These are phyloP conservation scores for Rhineura floridana DNA, from an alignment of 2,113 vertebrate species.

Conservation along the genomic window DNA sequence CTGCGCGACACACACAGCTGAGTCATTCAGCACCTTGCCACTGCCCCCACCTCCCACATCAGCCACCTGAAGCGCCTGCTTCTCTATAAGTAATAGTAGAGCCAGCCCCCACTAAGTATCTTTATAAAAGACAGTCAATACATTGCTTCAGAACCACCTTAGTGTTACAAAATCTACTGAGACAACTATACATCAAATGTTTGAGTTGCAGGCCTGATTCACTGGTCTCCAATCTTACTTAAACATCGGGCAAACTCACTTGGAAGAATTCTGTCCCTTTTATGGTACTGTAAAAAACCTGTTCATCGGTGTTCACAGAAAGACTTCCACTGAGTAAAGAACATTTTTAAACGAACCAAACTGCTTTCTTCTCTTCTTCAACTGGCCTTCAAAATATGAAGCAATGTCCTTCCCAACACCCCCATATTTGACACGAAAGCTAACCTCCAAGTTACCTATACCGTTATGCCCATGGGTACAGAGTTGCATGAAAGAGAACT, in stretches of 20 bases:
- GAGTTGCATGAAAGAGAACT: background rate
- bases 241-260: background rate
- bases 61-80: background rate
- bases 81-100: too few relatives aligned
- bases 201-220: background rate
- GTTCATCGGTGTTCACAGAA: background rate
- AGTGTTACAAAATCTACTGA: constrained; percentile 14
- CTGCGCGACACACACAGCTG: background rate
- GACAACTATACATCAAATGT: constrained; percentile 21
- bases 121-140: background rate
- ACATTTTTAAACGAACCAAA: background rate
- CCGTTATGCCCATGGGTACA: background rate
- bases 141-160: constrained; percentile 5
- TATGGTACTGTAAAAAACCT: background rate
- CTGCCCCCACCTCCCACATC: background rate
- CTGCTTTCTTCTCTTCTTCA: background rate
- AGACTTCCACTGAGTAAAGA: background rate
- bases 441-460: background rate
- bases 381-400: background rate
- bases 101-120: background rate
- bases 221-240: background rate
- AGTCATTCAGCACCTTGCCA: background rate
- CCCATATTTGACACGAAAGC: background rate
- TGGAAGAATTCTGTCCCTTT: background rate
- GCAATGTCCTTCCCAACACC: background rate